Conservation (phyloP, 2,888 invertebrate genomes). For the Drosophila subquinaria region DNA sequence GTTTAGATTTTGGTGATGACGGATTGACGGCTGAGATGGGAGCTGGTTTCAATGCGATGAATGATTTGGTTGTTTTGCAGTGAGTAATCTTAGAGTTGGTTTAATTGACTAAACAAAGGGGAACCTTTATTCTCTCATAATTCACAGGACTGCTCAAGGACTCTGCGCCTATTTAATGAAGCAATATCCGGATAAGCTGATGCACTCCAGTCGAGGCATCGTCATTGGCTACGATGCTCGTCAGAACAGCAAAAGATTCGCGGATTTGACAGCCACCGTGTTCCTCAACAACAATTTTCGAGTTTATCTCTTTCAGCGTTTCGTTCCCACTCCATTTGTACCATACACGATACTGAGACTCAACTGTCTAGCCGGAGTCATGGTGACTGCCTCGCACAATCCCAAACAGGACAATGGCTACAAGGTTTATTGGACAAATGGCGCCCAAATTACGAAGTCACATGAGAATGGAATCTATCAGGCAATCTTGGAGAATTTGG, state of each 20-base stretch:
- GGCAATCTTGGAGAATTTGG: constrained; percentile 91
- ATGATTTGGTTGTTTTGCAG: constrained; percentile 93
- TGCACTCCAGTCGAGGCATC: constrained; percentile 89
- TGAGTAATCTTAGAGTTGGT: background rate
- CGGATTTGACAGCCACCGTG: constrained; percentile 92
- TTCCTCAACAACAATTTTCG: constrained; percentile 91
- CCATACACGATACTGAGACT: constrained; percentile 93
- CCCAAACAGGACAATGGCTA: constrained; percentile 98
- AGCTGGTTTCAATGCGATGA: constrained; percentile 96
- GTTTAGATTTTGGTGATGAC: constrained; percentile 4
- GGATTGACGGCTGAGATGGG: constrained; percentile 92
- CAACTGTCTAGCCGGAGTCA: constrained; percentile 93
- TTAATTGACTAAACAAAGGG: background rate
- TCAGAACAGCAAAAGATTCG: constrained; percentile 94
- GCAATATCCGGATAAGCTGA: constrained; percentile 86
- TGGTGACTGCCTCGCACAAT: constrained; percentile 98
- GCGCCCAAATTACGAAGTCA: constrained; percentile 97
- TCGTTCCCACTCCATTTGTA: constrained; percentile 97
- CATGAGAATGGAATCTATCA: constrained; percentile 94
- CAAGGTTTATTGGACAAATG: constrained; percentile 93
- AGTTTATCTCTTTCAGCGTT: constrained; percentile 92
- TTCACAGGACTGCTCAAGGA: constrained; percentile 92
- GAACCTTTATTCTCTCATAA: background rate
- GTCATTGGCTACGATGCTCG: constrained; percentile 97
- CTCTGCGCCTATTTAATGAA: constrained; percentile 91